Conservation (phyloP, 2,888 invertebrate genomes). For the Plusia festucae region DNA sequence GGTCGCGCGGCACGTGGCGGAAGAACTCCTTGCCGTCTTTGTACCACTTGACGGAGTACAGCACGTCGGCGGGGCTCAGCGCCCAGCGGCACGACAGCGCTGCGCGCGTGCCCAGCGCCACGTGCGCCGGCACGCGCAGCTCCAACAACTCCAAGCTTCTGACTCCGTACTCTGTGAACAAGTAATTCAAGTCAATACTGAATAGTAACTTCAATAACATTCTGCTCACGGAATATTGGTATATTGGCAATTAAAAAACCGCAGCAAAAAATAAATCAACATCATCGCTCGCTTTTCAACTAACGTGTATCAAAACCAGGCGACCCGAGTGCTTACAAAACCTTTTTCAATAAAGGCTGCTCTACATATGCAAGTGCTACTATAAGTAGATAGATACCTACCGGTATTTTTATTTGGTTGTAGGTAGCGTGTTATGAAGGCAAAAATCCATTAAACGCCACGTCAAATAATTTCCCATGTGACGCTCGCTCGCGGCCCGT, state of each 20-base stretch:
- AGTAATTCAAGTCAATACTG: neutral
- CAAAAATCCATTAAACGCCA: slow-evolving; percentile 89
- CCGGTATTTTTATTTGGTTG: slow-evolving; percentile 84
- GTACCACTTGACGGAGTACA: slow-evolving; percentile 98
- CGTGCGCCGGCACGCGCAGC: slow-evolving; percentile 94
- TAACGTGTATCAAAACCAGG: slow-evolving; percentile 8
- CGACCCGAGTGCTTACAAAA: slow-evolving; percentile 49
- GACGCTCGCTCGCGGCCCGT: slow-evolving; percentile 88
- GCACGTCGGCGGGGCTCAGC: slow-evolving; percentile 93
- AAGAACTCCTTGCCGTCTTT: slow-evolving; percentile 97
- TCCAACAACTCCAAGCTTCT: slow-evolving; percentile 92
- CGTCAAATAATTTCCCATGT: slow-evolving; percentile 90
- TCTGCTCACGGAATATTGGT: neutral
- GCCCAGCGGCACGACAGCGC: slow-evolving; percentile 95
- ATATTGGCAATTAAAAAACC: slow-evolving; percentile 5
- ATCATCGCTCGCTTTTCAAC: slow-evolving; percentile 24
- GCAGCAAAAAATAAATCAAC: slow-evolving; percentile 33
- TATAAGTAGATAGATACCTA: slow-evolving; percentile 67
- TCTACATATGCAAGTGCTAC: slow-evolving; percentile 61
- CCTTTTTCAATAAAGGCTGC: slow-evolving; percentile 60
- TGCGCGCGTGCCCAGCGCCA: slow-evolving; percentile 93
- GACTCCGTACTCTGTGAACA: slow-evolving; percentile 74
- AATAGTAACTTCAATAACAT: neutral
- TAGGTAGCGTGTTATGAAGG: slow-evolving; percentile 88
- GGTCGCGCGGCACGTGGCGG: slow-evolving; percentile 95